Evolutionary conservation across 1,140 invertebrate genomes (phyloP).

Genomic region (Drosophila busckii): DNA sequence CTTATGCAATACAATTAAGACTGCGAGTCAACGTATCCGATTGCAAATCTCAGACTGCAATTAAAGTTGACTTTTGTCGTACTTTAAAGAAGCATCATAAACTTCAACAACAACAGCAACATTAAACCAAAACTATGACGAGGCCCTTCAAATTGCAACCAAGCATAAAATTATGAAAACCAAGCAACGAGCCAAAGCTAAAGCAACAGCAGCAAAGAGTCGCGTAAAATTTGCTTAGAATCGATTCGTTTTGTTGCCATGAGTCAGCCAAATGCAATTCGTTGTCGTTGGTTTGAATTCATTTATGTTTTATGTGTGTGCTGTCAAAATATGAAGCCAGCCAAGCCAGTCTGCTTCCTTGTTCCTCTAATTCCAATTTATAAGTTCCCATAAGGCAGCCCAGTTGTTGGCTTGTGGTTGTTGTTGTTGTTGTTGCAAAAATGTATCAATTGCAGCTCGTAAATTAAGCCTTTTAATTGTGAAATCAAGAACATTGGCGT

Average conservation of each 20-base stretch:
- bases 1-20: constrained; percentile 19
- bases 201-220: constrained; percentile 6
- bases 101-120: constrained; percentile 31
- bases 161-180: constrained; percentile 60
- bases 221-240: constrained; percentile 34
- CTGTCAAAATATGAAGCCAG: constrained; percentile 57
- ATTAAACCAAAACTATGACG: constrained; percentile 49
- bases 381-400: constrained; percentile 18
- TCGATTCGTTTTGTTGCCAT: constrained; percentile 41
- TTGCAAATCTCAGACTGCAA: constrained; percentile 50
- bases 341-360: background rate
- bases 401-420: constrained; percentile 18
- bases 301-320: constrained; percentile 53
- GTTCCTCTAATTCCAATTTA: constrained; percentile 1
- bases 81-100: constrained; percentile 4
- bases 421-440: too few species aligned
- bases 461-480: constrained; percentile 69
- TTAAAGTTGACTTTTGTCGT: constrained; percentile 63
- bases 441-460: constrained; percentile 48
- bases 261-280: constrained; percentile 45
- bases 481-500: constrained; percentile 57
- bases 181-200: constrained; percentile 39
- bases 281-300: constrained; percentile 9
- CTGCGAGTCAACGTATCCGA: constrained; percentile 16
- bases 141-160: constrained; percentile 68